Base-by-base conservation (phyloP, 2,888 invertebrate species). In the Anarsia innoxiella region DNA sequence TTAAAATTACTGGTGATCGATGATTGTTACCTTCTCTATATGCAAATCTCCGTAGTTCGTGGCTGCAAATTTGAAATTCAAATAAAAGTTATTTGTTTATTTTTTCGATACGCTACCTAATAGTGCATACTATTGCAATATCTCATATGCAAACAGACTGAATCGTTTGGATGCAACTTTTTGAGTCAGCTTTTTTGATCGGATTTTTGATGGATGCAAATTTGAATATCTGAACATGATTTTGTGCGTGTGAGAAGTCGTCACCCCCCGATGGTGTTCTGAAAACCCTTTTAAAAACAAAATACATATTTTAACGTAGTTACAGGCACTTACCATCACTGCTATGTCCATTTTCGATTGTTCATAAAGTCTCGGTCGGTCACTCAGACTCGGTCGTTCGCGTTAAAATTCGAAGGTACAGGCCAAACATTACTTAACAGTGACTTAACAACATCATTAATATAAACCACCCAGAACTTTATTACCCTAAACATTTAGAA, bases 31-130 rank as follows among this genome's bases (percentile, higher is more conserved):
- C 69, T 75, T 72, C 73, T 83, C 71, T 82, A 79, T 76, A 83
- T 83, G 83, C 74, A 79, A 83, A 83, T 82, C 44, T 40, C 37
- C 49, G 59, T 66, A 64, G 61, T 69, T 67, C 52, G 59, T 64
- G 64, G 63, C 53, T 50, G 61, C 41, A 53, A 65, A 82, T 82
- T 79, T 79, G 76, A 79, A 77, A 71, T 77, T 70, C 72, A 80
- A 82, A 82, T 78, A 59, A 56, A 59, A 59, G 27, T 48, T 58
- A 55, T 74, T 75, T 78, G 72, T 67, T 69, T 69, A 68, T 75
- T 74, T 79, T 75, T 70, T 70, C 69, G 65, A 69, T 68, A 70
- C 51, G 58, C 49, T 49, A 53, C 63, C 62, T 77, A 78, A 79
- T 78, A 72, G 75, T 67, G 68, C 51, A 54, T 53, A 48, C 44